These are phyloP conservation scores for Phallusia fumigata DNA, from an alignment of 23 tunicate genomes.

Conservation along the genomic window DNA sequence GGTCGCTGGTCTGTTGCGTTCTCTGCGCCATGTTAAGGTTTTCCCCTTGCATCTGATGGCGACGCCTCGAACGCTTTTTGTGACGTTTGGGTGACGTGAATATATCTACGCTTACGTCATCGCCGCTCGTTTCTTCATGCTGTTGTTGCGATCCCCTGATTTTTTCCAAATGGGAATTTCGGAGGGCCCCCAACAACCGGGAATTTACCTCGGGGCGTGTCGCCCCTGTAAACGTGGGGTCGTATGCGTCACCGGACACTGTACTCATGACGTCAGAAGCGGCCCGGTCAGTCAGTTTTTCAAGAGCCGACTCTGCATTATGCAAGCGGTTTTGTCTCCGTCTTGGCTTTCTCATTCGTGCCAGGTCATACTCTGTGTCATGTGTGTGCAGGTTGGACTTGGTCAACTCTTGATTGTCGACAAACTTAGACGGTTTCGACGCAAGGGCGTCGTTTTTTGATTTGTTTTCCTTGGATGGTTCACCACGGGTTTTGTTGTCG, in stretches of 20 bases:
- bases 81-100: slow-evolving; percentile 38
- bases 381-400: neutral
- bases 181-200: neutral
- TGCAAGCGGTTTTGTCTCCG: neutral
- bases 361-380: neutral
- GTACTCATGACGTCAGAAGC: slow-evolving; percentile 7
- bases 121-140: neutral
- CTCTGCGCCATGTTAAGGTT: neutral
- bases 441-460: neutral
- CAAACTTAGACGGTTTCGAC: neutral
- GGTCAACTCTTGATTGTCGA: neutral
- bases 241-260: neutral
- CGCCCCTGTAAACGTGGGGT: neutral
- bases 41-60: neutral
- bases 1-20: neutral
- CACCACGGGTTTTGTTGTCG: neutral
- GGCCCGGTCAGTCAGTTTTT: neutral
- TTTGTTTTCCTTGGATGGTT: neutral
- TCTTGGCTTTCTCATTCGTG: neutral
- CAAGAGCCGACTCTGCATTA: neutral
- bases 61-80: slow-evolving; percentile 36
- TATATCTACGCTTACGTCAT: slow-evolving; percentile 17
- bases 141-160: neutral
- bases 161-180: neutral
- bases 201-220: slow-evolving; percentile 1